Conservation (phyloP, 2,113 vertebrate species). For the Rafetus swinhoei region DNA sequence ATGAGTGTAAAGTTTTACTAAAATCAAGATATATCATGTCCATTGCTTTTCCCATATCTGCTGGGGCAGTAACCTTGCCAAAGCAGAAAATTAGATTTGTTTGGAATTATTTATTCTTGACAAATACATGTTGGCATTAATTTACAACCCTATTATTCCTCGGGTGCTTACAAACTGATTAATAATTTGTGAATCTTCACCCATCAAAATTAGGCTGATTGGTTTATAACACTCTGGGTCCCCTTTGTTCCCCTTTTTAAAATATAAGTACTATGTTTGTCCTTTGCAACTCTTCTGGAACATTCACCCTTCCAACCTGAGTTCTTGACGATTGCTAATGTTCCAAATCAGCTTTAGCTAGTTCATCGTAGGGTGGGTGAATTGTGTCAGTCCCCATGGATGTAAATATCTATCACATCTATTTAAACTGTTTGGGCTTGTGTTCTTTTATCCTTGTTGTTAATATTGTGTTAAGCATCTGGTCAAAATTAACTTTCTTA, state of each 20-base stretch:
- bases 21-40: not conserved
- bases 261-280: not conserved
- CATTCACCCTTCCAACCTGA: not conserved
- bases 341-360: not conserved
- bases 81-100: not conserved
- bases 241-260: not conserved
- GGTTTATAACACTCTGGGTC: not conserved
- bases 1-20: not conserved
- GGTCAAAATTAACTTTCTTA: too few relatives aligned
- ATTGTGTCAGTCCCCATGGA: not conserved
- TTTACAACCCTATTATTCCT: not conserved
- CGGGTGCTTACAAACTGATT: not conserved
- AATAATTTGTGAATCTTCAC: not conserved
- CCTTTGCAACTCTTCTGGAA: not conserved
- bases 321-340: not conserved
- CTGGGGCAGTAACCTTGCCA: not conserved
- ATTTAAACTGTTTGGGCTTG: too few relatives aligned
- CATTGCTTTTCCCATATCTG: not conserved
- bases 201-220: not conserved
- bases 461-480: too few relatives aligned
- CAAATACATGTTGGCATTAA: not conserved
- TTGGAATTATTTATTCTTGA: not conserved
- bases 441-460: too few relatives aligned
- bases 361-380: not conserved
- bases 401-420: too few relatives aligned